Evolutionary conservation across 2,113 vertebrate species (phyloP), one percentile per base, ranked within the genome.

Genomic region (Silurus glanis): DNA sequence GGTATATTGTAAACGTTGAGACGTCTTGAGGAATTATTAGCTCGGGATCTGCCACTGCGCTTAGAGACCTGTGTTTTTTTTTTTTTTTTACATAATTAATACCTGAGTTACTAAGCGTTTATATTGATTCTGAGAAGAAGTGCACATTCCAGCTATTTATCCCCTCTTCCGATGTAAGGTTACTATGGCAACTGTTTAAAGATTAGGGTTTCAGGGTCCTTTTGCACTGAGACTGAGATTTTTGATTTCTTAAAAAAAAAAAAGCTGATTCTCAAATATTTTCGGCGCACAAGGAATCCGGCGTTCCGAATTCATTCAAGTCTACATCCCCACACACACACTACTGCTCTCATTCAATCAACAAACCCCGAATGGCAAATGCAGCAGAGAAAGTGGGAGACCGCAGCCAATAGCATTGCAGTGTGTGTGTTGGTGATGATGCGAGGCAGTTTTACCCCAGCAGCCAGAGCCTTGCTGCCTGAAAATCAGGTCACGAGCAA

Each of bases 181-280:
- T 95, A 93, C 95, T 94, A 95, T 95, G 94, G 94, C 93, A 95
- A 95, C 94, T 91, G 94, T 93, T 94, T 94, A 94, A 95, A 95
- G 94, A 95, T 95, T 92, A 94, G 93, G 93, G 90, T 83, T 71
- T 91, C 53, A 81, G 87, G 91, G 91, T 89, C 81, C 90, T 90
- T 91, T 91, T 90, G 90, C 89, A 91, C 89, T 90, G 72, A 75
- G 37, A 81, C 61, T 69, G 17, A 9, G 6, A 69, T 37, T 61
- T 75, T 47, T 64, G 16, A 23, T 47, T 64, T 49, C 12, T 45
- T 8, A 23, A n/a, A 69, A 55, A 28, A 37, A 37, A 85, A 21
- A 37, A 23, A 25, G n/a, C 14, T 69, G 23, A 2, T 83, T 56
- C 23, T 78, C 47, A 56, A 71, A 56, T 19, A 37, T 5, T 51